Evolutionary conservation across 2,797 vertebrate genomes (phyloP).

Genomic region (Karalla daura): DNA sequence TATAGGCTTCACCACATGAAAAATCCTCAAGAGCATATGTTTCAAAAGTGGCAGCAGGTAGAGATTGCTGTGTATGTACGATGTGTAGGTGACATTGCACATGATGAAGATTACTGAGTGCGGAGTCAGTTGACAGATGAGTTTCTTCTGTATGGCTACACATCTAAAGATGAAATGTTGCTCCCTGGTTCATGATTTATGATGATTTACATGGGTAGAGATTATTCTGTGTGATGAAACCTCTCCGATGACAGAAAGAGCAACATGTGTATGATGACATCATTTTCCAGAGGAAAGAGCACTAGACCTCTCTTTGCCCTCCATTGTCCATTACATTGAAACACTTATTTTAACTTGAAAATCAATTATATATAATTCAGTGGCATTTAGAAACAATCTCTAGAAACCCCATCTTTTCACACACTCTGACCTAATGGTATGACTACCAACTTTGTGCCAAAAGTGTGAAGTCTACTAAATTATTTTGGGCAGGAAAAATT

Average conservation of each 20-base stretch:
- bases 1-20: slow-evolving; percentile 44
- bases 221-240: slow-evolving; percentile 3
- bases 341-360: too few relatives aligned
- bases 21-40: too few relatives aligned
- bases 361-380: too few relatives aligned
- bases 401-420: too few relatives aligned
- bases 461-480: background rate
- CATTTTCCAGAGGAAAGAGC: too few relatives aligned
- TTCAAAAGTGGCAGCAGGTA: background rate
- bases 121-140: background rate
- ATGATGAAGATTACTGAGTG: background rate
- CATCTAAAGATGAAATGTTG: background rate
- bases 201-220: background rate
- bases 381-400: too few relatives aligned
- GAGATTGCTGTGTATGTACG: background rate
- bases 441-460: background rate
- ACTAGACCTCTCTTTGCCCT: background rate
- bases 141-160: background rate
- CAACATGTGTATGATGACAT: background rate
- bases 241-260: background rate
- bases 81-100: slow-evolving; percentile 5
- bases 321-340: too few relatives aligned
- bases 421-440: too few relatives aligned
- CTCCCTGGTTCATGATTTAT: background rate
- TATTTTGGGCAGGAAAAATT: background rate